A percentile compares a stretch with the other conserved stretches of the same genome.
These are phyloP conservation scores for Macrocentrus cingulum DNA, from an alignment of 1,140 invertebrate genomes.

Conservation along the genomic window DNA sequence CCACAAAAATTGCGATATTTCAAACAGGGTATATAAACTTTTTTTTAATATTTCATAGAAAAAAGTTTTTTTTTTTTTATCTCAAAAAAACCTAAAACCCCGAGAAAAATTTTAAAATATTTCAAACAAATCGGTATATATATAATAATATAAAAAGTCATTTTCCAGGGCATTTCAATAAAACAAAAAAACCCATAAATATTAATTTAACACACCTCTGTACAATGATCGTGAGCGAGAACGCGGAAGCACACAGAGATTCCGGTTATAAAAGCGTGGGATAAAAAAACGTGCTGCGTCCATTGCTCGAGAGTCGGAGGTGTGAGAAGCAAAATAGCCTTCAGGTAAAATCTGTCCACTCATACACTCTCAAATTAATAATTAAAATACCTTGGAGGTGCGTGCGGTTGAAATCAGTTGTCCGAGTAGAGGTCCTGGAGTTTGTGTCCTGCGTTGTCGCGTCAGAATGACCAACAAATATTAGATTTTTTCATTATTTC, in stretches of 20 bases:
- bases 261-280: conserved; percentile 41
- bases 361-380: conserved; percentile 20
- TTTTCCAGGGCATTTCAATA: not conserved
- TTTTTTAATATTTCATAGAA: too few relatives aligned
- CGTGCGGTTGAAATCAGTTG: not conserved
- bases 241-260: conserved; percentile 41
- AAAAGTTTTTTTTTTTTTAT: too few relatives aligned
- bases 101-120: too few relatives aligned
- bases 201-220: conserved; percentile 39
- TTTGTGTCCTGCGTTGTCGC: not conserved
- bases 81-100: too few relatives aligned
- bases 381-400: not conserved
- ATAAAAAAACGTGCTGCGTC: conserved; percentile 22
- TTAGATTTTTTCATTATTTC: too few relatives aligned
- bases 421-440: not conserved
- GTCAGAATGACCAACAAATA: too few relatives aligned
- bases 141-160: too few relatives aligned
- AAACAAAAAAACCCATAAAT: conserved; percentile 36
- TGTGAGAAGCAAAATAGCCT: conserved; percentile 14
- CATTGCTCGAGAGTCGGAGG: conserved; percentile 12
- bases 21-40: too few relatives aligned
- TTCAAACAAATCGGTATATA: too few relatives aligned
- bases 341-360: conserved; percentile 13
- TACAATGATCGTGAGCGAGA: conserved; percentile 38
- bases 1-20: too few relatives aligned